Base-by-base conservation (phyloP, 1,140 invertebrate species). In the Polyergus mexicanus region DNA sequence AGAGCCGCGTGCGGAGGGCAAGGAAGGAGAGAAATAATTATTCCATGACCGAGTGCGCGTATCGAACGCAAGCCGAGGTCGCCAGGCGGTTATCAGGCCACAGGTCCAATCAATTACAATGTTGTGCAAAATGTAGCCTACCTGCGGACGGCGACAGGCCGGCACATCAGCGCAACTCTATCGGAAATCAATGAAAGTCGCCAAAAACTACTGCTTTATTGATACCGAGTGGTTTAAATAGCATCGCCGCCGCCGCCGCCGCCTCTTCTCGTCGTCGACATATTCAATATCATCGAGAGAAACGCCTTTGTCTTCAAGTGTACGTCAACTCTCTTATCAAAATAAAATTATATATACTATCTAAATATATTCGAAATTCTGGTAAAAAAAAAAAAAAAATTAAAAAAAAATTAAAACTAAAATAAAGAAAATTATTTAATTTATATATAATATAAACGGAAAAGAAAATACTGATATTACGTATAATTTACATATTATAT, bases 171-270 rank as follows among this genome's bases (percentile, higher is more conserved):
- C 84, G 90, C 91, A 84, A 85, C 85, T 89, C 86, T 84, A 93
- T 93, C 88, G 92, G 90, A 93, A 93, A 93, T 93, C 92, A 93
- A 93, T 93, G 91, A 92, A 91, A 93, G 91, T 92, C 88, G 86
- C 90, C 90, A 89, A 92, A 92, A 92, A 93, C 89, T 92, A 88
- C 90, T 93, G 84, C 86, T 86, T 93, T 92, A 92, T 92, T 90
- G 91, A 92, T 93, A 89, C 83, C 87, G 78, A 71, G 86, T 56
- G 87, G 88, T 92, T 93, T 90, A 92, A 93, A 90, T 90, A 90
- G 89, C 85, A 87, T 58, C 60, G 32, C 11, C 74, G 74, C 19
- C 28, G 25, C 69, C 60, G 32, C 11, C 74, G 74, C 19, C 28
- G 25, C 69, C 32, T 44, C 74, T 38, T 77, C 86, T 44, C 60